These are phyloP conservation scores for Drosophila kuntzei DNA, from an alignment of 2,888 invertebrate genomes.

Conservation along the genomic window DNA sequence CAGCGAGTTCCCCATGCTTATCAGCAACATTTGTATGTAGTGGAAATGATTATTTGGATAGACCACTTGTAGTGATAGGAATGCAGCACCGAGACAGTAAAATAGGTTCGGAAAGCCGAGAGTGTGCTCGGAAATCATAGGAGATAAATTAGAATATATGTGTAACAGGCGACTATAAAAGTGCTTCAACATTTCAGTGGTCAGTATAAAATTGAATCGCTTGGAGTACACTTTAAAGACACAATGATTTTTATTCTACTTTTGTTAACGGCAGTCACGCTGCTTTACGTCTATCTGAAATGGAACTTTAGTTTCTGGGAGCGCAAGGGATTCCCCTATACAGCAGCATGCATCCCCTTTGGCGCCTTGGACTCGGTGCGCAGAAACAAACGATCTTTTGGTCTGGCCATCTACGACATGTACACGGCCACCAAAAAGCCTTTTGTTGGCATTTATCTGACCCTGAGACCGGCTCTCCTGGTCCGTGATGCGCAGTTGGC, in stretches of 20 bases:
- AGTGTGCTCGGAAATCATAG: constrained; percentile 1
- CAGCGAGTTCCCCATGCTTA: background rate
- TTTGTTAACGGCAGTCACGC: constrained; percentile 43
- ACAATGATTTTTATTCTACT: constrained; percentile 48
- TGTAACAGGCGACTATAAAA: constrained; percentile 32
- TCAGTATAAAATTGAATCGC: constrained; percentile 23
- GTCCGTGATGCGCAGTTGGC: constrained; percentile 88
- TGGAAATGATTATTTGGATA: background rate
- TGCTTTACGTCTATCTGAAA: constrained; percentile 67
- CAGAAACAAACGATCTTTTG: constrained; percentile 87
- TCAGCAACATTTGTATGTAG: background rate
- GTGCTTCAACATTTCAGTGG: background rate
- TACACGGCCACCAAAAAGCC: constrained; percentile 85
- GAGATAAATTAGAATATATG: background rate
- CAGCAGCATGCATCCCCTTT: constrained; percentile 87
- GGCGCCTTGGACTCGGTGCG: constrained; percentile 88
- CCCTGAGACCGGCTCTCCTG: constrained; percentile 88
- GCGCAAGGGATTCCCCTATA: constrained; percentile 87
- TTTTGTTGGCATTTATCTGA: constrained; percentile 88
- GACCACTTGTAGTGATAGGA: constrained; percentile 10
- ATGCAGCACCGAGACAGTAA: background rate
- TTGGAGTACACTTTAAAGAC: background rate
- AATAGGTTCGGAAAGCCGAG: background rate
- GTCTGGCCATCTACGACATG: constrained; percentile 88
- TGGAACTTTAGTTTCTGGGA: constrained; percentile 87